Evolutionary conservation across 1,140 invertebrate genomes (phyloP), one percentile per base, ranked within the genome.

Genomic region (Polypedilum pembai): DNA sequence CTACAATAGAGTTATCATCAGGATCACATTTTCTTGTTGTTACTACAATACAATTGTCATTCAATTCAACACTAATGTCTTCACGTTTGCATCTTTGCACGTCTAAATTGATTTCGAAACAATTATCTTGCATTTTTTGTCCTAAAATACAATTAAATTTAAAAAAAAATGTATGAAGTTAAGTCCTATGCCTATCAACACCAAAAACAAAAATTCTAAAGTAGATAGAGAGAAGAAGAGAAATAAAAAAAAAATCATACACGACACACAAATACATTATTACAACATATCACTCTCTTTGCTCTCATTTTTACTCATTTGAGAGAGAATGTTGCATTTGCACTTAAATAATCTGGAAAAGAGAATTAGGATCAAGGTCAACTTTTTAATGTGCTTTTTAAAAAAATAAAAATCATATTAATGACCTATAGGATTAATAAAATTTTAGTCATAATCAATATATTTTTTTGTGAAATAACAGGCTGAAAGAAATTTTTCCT

Each of bases 71-170:
- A 21, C n/a, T 69, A 1, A 69, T 18, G 15, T 69, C 65, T 1
- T 69, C 65, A 8, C 65, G 17, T 21, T 69, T 69, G 20, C 7
- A 69, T 7, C 65, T 4, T 20, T 69, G 65, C 20, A 20, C 7
- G 10, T 69, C 65, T 18, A 69, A 18, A 18, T 69, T 69, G n/a
- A 69, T 20, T 69, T 69, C 17, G 20, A 69, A 69, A 69, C 65
- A 8, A 18, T 18, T 21, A 21, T 21, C 17, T 8, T n/a, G 65
- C 65, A 69, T 69, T 21, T 21, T 69, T 21, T n/a, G 4, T 20
- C 3, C n/a, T 69, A 7, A 69, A 20, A 7, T 69, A 1, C 3
- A 56, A 56, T 15, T 3, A 33, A 33, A 33, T 33, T 33, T 3
- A 33, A 56, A 56, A 15, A 15, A 56, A n/a, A 56, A 56, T 45